Evolutionary conservation across 2,113 vertebrate species (phyloP).

Genomic region (Meleagris gallopavo): DNA sequence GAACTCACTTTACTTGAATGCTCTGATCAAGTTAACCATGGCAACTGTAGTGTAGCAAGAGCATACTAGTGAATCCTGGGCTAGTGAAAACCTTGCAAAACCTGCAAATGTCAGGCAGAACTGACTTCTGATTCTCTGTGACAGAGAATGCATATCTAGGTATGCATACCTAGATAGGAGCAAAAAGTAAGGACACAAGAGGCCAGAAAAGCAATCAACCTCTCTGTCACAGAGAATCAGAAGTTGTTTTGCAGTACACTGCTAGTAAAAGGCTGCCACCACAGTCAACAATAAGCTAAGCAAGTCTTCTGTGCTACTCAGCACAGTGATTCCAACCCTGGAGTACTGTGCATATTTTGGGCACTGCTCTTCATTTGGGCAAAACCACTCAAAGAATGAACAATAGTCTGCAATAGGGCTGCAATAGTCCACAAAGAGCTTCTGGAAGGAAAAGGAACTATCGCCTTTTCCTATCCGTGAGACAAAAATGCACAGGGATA

Average conservation of each 20-base stretch:
- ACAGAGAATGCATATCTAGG: too few species aligned
- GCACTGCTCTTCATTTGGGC: background rate
- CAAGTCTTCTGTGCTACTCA: background rate
- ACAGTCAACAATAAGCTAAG: background rate
- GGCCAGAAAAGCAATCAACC: conserved; percentile 35
- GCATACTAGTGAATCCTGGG: background rate
- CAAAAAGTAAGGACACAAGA: conserved; percentile 44
- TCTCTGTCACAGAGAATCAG: background rate
- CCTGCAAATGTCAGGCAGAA: background rate
- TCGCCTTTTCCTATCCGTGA: background rate
- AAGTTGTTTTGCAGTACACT: background rate
- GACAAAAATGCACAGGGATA: background rate
- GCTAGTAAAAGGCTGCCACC: background rate
- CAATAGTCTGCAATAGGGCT: background rate
- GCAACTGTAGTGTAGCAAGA: background rate
- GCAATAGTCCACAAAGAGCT: background rate
- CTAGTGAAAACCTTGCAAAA: background rate
- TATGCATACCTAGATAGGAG: background rate
- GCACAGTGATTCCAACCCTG: background rate
- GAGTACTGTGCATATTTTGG: background rate
- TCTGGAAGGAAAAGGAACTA: background rate
- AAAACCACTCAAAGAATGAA: background rate
- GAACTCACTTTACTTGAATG: too few species aligned
- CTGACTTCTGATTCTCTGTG: too few species aligned
- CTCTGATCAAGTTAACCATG: background rate